Percentiles rank a stretch among this genome's conserved stretches.
These are phyloP conservation scores for Galbula dea DNA, from an alignment of 2,113 vertebrate species.

Conservation along the genomic window DNA sequence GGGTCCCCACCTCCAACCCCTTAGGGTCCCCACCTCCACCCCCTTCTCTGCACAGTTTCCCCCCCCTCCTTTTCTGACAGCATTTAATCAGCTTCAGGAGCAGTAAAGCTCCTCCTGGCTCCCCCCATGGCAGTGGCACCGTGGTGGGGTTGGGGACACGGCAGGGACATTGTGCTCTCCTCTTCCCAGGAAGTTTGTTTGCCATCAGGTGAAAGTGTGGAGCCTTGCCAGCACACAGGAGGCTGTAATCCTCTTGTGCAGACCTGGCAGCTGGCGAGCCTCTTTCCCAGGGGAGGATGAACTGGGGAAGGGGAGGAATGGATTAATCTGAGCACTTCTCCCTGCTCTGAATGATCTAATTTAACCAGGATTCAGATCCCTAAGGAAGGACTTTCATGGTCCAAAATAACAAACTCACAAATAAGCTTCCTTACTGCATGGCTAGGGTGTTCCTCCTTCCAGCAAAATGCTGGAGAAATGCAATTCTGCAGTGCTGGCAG, in stretches of 20 bases:
- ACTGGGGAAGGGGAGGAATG: rapidly evolving
- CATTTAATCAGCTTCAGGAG: background rate
- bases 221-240: background rate
- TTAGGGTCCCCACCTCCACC: background rate
- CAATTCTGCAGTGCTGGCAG: rapidly evolving
- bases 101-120: background rate
- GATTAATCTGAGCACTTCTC: conserved; percentile 12
- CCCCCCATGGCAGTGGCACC: background rate
- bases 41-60: rapidly evolving
- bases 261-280: background rate
- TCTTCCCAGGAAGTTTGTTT: background rate
- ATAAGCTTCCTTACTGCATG: conserved; percentile 42
- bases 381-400: background rate
- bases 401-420: background rate
- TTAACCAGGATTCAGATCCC: conserved; percentile 26
- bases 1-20: background rate
- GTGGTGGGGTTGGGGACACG: rapidly evolving
- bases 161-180: background rate
- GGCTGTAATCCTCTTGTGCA: background rate
- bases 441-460: background rate
- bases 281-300: background rate
- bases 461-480: background rate
- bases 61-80: background rate
- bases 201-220: background rate
- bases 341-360: background rate